Evolutionary conservation across 2,797 vertebrate species (phyloP).

Genomic region (Acanthopagrus latus): DNA sequence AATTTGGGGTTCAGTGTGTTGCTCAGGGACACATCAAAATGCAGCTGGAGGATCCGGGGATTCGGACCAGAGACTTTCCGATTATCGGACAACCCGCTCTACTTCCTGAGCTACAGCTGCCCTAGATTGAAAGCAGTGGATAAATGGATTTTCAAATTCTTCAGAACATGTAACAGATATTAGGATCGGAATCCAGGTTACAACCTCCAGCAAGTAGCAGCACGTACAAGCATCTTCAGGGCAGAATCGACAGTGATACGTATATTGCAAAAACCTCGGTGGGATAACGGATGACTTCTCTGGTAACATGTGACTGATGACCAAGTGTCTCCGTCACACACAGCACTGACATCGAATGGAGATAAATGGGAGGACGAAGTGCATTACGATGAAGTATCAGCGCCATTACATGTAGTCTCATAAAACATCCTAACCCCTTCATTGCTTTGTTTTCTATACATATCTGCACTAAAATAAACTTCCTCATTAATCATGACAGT

Average conservation of each 20-base stretch:
- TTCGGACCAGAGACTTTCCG: no score
- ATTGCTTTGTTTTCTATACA: neutral
- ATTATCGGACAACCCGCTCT: no score
- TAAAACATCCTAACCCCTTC: no score
- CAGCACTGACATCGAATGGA: neutral
- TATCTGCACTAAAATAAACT: neutral
- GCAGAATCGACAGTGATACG: no score
- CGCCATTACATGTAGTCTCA: neutral
- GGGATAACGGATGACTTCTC: neutral
- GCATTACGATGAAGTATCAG: neutral
- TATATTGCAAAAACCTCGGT: neutral
- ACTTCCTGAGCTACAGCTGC: no score
- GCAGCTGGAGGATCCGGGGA: no score
- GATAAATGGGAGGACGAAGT: neutral
- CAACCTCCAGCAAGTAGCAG: neutral
- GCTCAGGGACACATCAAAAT: no score
- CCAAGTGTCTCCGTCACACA: neutral
- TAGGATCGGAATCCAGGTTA: neutral
- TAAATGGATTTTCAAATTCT: neutral
- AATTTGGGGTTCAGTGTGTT: no score
- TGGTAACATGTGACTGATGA: neutral
- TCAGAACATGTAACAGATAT: neutral
- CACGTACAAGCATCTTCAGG: neutral
- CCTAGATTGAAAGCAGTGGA: no score
- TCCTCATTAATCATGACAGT: neutral